phyloP scores from a whole-genome alignment of 2,888 invertebrate genomes.

The Prosapia bicincta region DNA sequence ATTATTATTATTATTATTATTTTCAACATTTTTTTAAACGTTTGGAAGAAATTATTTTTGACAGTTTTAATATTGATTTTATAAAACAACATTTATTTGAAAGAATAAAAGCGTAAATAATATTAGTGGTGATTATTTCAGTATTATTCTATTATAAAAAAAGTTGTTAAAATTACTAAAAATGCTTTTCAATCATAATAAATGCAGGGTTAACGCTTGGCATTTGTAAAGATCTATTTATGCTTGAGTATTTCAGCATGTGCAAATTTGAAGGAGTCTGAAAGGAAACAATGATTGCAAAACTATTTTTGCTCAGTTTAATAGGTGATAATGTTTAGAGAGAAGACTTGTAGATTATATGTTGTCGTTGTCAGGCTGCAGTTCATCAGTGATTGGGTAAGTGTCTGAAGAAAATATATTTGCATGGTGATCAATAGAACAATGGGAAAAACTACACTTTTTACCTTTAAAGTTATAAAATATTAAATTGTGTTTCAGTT shows the following conservation, averaged over 20 bases:
- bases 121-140: too few species aligned
- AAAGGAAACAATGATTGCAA: neutral
- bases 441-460: neutral
- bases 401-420: neutral
- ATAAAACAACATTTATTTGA: too few species aligned
- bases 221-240: neutral
- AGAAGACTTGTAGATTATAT: neutral
- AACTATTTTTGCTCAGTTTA: neutral
- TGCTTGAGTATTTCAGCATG: constrained; percentile 2
- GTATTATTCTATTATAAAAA: too few species aligned
- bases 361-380: neutral
- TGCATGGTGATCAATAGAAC: neutral
- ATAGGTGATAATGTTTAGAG: neutral
- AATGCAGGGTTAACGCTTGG: neutral
- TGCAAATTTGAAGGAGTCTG: neutral
- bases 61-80: too few species aligned
- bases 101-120: too few species aligned
- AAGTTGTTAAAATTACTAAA: too few species aligned
- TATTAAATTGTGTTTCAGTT: too few species aligned
- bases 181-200: too few species aligned
- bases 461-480: too few species aligned
- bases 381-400: neutral
- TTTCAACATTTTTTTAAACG: too few species aligned
- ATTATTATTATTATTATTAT: too few species aligned
- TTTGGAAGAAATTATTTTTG: too few species aligned